Percentiles rank a stretch among this genome's conserved stretches.
Evolutionary conservation across 64 coral and sea anemone genomes (phyloP).

Genomic region (Montipora sp.): DNA sequence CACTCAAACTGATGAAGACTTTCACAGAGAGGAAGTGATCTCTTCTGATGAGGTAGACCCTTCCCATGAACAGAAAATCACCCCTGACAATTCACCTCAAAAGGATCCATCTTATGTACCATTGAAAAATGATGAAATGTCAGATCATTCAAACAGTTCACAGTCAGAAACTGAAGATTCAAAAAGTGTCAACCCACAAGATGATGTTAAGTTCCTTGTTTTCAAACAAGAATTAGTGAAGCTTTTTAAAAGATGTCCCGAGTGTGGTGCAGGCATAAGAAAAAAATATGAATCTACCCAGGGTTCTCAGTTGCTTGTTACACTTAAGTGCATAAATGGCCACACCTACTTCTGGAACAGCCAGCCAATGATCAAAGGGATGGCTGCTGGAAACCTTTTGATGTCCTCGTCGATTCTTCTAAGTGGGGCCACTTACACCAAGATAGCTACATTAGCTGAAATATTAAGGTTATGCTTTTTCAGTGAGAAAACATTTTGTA

Average conservation of each 20-base stretch:
- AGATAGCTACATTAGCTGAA: no score
- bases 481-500: no score
- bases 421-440: not conserved
- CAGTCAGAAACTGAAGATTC: slow-evolving; percentile 20
- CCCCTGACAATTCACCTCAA: not conserved
- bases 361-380: slow-evolving; percentile 16
- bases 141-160: not conserved
- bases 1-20: not conserved
- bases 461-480: no score
- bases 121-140: not conserved
- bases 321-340: not conserved
- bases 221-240: slow-evolving; percentile 25
- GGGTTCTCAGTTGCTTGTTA: not conserved
- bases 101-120: not conserved
- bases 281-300: slow-evolving; percentile 4
- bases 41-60: not conserved
- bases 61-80: not conserved
- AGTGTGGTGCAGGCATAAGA: slow-evolving; percentile 26
- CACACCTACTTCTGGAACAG: slow-evolving; percentile 28
- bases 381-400: slow-evolving; percentile 69
- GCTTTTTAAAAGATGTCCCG: slow-evolving; percentile 28
- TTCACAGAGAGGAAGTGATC: not conserved
- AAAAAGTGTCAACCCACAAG: not conserved
- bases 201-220: slow-evolving; percentile 49
- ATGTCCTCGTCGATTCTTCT: slow-evolving; percentile 59